Percentiles rank a stretch among this genome's conserved stretches.
Conservation (phyloP, 2,113 vertebrate genomes). For the Chlorocebus sabaeus region DNA sequence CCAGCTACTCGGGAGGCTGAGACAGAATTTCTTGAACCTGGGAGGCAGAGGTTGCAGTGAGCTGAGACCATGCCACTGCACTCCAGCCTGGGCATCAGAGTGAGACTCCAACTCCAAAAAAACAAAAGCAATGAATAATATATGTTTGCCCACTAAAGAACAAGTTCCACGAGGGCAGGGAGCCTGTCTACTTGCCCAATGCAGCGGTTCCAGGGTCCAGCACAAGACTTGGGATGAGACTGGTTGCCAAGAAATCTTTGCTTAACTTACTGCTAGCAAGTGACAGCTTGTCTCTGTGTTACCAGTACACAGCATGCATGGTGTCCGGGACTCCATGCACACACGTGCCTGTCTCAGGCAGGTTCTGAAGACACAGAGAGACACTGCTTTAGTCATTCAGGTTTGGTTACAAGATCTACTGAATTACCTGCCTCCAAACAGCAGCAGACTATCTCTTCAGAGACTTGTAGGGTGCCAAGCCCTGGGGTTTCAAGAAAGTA, state of each 20-base stretch:
- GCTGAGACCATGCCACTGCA: not conserved
- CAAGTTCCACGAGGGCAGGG: not conserved
- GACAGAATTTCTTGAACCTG: not conserved
- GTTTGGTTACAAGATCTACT: not conserved
- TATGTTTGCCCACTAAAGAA: not conserved
- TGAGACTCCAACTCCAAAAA: not conserved
- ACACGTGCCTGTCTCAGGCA: not conserved
- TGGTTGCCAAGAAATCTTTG: not conserved
- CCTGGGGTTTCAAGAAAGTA: not conserved
- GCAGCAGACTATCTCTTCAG: not conserved
- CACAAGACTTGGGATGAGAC: not conserved
- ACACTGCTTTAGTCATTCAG: not conserved
- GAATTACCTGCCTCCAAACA: not conserved
- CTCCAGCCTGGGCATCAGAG: not conserved
- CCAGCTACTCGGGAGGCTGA: not conserved
- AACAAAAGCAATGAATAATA: not conserved
- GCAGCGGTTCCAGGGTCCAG: not conserved
- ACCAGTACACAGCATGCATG: fast-evolving
- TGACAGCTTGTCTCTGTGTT: fast-evolving
- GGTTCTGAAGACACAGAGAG: not conserved
- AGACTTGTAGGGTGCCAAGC: not conserved
- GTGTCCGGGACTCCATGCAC: fast-evolving
- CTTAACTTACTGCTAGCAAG: fast-evolving
- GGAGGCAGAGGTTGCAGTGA: not conserved
- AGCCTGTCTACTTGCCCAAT: not conserved